These are phyloP conservation scores for Limenitis camilla DNA, from an alignment of 2,888 invertebrate species.

Conservation along the genomic window DNA sequence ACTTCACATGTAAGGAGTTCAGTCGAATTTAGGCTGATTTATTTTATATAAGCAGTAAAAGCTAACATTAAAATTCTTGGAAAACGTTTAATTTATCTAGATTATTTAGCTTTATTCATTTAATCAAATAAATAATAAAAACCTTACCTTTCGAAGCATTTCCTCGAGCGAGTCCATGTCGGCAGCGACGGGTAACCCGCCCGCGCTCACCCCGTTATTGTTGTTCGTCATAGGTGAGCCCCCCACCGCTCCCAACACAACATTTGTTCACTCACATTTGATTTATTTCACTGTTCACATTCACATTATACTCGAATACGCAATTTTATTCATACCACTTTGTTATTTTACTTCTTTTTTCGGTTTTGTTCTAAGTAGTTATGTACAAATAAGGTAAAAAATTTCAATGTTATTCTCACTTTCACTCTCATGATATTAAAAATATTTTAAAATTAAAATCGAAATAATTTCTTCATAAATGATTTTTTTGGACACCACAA, in stretches of 20 bases:
- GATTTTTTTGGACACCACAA: no score
- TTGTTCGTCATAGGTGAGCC: slow-evolving; percentile 76
- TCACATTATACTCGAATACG: not conserved
- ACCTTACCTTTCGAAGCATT: slow-evolving; percentile 83
- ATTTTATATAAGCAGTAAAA: no score
- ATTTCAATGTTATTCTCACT: no score
- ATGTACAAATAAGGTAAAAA: not conserved
- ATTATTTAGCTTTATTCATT: not conserved
- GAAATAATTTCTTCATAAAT: no score
- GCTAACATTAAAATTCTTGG: no score
- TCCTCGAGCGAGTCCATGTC: slow-evolving; percentile 86
- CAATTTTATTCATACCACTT: slow-evolving; percentile 6
- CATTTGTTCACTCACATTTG: slow-evolving; percentile 5
- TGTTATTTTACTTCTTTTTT: not conserved
- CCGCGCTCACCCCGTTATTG: slow-evolving; percentile 77
- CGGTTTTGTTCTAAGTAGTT: not conserved
- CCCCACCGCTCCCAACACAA: slow-evolving; percentile 12
- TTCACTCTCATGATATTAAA: not conserved
- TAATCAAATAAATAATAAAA: not conserved
- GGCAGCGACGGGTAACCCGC: slow-evolving; percentile 76
- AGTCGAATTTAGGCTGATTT: no score
- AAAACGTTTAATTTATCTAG: not conserved
- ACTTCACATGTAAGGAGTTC: no score
- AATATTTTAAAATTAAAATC: no score
- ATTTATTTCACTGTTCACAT: slow-evolving; percentile 25